Conservation (phyloP, 1,140 invertebrate species). For the Apis laboriosa region DNA sequence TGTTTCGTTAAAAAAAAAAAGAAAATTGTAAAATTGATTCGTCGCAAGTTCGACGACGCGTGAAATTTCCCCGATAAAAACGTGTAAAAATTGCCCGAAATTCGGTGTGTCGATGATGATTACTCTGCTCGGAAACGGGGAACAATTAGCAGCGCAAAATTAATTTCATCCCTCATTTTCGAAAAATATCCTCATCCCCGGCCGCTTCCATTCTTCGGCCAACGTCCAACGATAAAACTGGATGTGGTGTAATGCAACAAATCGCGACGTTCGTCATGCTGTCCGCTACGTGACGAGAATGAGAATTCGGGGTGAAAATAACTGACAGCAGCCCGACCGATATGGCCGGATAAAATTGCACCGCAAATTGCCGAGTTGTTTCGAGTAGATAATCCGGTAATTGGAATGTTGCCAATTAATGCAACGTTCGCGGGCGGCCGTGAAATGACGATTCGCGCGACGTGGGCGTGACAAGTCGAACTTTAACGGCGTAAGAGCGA, state of each 20-base stretch:
- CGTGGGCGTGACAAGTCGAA: constrained; percentile 4
- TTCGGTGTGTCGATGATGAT: no score
- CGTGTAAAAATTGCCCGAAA: no score
- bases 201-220: neutral
- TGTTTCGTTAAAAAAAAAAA: no score
- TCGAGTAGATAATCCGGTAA: constrained; percentile 47
- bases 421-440: neutral
- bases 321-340: constrained; percentile 24
- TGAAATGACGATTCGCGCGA: constrained; percentile 12
- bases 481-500: constrained; percentile 26
- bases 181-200: no score
- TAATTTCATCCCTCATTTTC: no score
- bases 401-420: constrained; percentile 47
- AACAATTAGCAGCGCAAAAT: no score
- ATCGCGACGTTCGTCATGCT: constrained; percentile 49
- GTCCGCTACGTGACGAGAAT: constrained; percentile 52
- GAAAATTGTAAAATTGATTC: no score
- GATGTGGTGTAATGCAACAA: constrained; percentile 37
- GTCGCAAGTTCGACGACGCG: no score
- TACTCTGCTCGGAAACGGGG: no score
- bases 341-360: constrained; percentile 45
- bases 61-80: no score
- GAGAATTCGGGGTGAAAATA: constrained; percentile 47
- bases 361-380: constrained; percentile 43
- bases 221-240: constrained; percentile 29